Conservation (phyloP, 1,140 invertebrate species). For the Coelopa frigida region DNA sequence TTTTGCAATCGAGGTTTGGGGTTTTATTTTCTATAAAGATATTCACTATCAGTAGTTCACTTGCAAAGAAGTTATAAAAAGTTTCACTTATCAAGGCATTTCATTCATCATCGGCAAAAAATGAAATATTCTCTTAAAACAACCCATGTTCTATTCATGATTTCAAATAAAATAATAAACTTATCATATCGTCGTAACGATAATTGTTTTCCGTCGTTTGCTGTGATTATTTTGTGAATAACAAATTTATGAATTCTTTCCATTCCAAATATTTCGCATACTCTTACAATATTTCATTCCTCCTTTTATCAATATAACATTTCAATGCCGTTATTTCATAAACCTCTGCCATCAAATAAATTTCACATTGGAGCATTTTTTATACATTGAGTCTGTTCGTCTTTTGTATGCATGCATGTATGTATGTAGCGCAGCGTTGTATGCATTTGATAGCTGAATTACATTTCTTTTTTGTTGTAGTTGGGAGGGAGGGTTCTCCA, state of each 20-base stretch:
- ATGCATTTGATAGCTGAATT: neutral
- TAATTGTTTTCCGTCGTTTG: constrained; percentile 6
- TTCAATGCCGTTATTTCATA: neutral
- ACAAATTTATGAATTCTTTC: too few relatives aligned
- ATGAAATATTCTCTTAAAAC: too few relatives aligned
- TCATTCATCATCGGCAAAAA: too few relatives aligned
- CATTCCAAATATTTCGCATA: neutral
- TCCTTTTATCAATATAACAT: neutral
- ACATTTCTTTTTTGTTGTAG: too few relatives aligned
- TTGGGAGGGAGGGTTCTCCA: too few relatives aligned
- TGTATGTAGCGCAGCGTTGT: neutral
- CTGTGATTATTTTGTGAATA: neutral
- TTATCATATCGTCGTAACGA: constrained; percentile 12
- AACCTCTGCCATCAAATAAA: neutral
- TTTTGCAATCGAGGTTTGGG: too few relatives aligned
- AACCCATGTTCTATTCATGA: neutral
- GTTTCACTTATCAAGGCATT: too few relatives aligned
- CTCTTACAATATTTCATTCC: neutral
- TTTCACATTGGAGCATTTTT: constrained; percentile 4
- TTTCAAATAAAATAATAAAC: neutral
- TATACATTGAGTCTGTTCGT: too few relatives aligned
- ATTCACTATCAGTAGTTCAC: too few relatives aligned
- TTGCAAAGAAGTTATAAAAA: too few relatives aligned
- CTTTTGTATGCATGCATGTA: neutral
- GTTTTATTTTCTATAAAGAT: too few relatives aligned